phyloP scores from a whole-genome alignment of 2,888 invertebrate species.

The Meiosimyza platycephala region DNA sequence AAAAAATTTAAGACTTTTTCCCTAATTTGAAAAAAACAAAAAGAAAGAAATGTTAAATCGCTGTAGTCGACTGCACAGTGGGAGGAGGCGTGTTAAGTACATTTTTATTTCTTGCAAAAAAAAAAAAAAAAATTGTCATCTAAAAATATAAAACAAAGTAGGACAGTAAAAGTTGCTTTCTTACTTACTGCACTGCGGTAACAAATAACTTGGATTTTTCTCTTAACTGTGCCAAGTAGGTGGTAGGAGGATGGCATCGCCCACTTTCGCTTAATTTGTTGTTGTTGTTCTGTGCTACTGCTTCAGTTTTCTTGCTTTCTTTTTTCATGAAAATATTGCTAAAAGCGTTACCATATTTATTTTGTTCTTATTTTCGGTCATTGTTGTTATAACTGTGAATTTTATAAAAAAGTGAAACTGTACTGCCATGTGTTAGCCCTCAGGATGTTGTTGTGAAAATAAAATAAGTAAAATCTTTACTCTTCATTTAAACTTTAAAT shows the following conservation, averaged over 20 bases:
- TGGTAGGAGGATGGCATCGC: neutral
- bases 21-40: neutral
- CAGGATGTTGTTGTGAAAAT: neutral
- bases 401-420: neutral
- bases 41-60: no score
- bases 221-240: slow-evolving; percentile 1
- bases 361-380: neutral
- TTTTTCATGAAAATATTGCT: neutral
- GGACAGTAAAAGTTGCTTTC: no score
- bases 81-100: no score
- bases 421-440: neutral
- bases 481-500: no score
- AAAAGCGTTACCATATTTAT: neutral
- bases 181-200: no score
- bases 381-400: neutral
- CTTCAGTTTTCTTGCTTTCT: neutral
- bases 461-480: no score
- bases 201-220: neutral
- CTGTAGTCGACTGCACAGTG: no score
- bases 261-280: no score
- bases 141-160: no score
- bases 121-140: neutral
- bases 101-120: neutral
- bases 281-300: neutral
- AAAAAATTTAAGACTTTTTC: slow-evolving; percentile 37